Conservation (phyloP, 1,140 invertebrate genomes). For the Drosophila sechellia region DNA sequence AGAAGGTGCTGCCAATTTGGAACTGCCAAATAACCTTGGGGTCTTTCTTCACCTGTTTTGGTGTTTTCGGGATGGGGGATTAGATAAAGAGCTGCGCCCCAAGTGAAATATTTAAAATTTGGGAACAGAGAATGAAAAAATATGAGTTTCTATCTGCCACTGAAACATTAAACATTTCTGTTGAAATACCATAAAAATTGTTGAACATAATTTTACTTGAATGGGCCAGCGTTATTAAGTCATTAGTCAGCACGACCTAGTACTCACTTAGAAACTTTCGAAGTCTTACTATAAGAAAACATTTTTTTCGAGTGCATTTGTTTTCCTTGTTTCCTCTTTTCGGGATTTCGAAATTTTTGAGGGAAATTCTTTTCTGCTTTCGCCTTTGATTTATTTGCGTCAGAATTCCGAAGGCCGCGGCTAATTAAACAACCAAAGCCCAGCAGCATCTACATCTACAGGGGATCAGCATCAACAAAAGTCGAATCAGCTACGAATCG, state of each 20-base stretch:
- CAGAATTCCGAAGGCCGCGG: constrained; percentile 30
- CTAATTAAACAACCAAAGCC: constrained; percentile 54
- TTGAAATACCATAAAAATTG: background rate
- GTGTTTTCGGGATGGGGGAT: constrained; percentile 9
- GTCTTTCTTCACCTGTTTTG: constrained; percentile 1
- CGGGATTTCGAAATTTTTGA: constrained; percentile 12
- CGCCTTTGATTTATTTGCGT: constrained; percentile 65
- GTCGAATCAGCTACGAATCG: constrained; percentile 26
- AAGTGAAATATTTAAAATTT: constrained; percentile 51
- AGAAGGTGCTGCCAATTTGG: constrained; percentile 61
- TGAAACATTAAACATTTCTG: background rate
- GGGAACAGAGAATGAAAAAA: background rate
- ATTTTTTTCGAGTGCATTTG: constrained; percentile 12
- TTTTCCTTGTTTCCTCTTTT: constrained; percentile 9
- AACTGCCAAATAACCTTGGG: background rate
- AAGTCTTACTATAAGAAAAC: background rate
- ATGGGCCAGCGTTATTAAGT: no score
- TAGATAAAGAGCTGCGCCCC: constrained; percentile 26
- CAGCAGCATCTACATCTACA: constrained; percentile 28
- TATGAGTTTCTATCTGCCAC: constrained; percentile 2
- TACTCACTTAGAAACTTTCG: no score
- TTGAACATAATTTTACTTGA: no score
- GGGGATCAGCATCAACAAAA: constrained; percentile 30
- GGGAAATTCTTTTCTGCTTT: constrained; percentile 11
- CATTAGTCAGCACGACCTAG: no score